Base-by-base conservation (phyloP, 2,113 vertebrate species). In the Ptilonorhynchus violaceus region DNA sequence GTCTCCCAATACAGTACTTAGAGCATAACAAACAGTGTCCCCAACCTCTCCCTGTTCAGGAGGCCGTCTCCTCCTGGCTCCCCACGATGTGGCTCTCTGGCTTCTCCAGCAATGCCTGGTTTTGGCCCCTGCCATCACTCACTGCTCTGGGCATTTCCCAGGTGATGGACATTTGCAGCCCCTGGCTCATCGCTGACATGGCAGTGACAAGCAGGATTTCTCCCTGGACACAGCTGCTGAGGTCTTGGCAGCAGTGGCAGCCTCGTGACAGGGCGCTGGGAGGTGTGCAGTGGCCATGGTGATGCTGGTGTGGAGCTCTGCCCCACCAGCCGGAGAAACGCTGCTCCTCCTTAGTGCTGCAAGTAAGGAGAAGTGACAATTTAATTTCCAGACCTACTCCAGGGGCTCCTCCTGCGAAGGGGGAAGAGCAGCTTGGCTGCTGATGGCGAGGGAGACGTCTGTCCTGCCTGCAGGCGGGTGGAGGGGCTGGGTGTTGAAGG, bases 241-340 rank as follows among this genome's bases (percentile, higher is more conserved):
- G 23, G 23, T 7, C 15, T 11, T 46, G 59, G 41, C 56, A 86
- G 50, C 42, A 41, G 62, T 9, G 79, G 62, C 30, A 68, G 39
- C 70, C 46, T 25, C 11, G 11, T 56, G 28, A 25, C 55, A 39
- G 30, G 28, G 41, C 15, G 64, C 44, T 53, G 66, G 73, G 66
- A 63, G n/a, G 39, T 10, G n/a, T 15, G 5, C 23, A 58, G 69
- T 2, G 6, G 35, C 58, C 28, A 4, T 4, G 12, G 24, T 11
- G 25, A 37, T 35, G n/a, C n/a, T 9, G 19, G 5, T 37, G 49
- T 1, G 13, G 52, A 67, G 28, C 25, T 86, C 53, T 84, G 50
- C 17, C 37, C 41, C 68, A 25, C 7, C 3, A 1, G 49, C 30
- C 72, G 52, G 41, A 0, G 0, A 55, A 91, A 53, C 56, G 22